phyloP scores from a whole-genome alignment of 2,113 vertebrate species.

The Leucosticte australis region DNA sequence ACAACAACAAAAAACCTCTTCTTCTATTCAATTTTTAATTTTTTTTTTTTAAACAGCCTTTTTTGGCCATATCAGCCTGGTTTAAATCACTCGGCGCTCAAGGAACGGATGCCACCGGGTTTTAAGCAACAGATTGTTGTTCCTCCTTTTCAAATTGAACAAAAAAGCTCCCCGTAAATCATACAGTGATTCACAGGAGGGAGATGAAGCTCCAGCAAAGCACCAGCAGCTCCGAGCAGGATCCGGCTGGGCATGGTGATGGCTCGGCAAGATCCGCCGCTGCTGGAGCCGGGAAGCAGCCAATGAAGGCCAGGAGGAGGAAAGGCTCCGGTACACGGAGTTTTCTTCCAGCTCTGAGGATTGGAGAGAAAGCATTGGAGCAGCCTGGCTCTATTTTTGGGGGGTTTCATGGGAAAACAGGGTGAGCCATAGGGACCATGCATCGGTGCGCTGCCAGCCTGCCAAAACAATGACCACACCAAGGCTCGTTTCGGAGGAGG shows the following conservation, averaged over 20 bases:
- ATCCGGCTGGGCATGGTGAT: background rate
- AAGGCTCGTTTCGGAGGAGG: background rate
- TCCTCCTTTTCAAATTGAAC: background rate
- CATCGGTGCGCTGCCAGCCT: background rate
- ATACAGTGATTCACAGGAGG: background rate
- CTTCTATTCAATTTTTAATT: conserved; percentile 5
- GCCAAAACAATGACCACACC: conserved; percentile 14
- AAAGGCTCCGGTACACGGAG: background rate
- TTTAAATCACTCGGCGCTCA: conserved; percentile 58
- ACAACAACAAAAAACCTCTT: conserved; percentile 13
- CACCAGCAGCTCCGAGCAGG: background rate
- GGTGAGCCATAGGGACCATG: accelerated
- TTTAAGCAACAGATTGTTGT: conserved; percentile 47
- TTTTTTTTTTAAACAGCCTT: conserved; percentile 29
- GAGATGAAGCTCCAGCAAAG: background rate
- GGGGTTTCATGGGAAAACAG: background rate
- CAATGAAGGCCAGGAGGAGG: background rate
- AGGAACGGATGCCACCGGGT: conserved; percentile 54
- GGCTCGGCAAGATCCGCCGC: background rate
- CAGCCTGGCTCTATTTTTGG: background rate
- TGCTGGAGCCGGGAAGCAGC: background rate
- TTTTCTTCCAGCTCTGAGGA: background rate
- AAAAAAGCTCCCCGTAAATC: background rate
- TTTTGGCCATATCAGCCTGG: conserved; percentile 54
- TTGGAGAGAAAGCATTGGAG: accelerated